Conservation (phyloP, 2,797 vertebrate genomes). For the Momotus momota region DNA sequence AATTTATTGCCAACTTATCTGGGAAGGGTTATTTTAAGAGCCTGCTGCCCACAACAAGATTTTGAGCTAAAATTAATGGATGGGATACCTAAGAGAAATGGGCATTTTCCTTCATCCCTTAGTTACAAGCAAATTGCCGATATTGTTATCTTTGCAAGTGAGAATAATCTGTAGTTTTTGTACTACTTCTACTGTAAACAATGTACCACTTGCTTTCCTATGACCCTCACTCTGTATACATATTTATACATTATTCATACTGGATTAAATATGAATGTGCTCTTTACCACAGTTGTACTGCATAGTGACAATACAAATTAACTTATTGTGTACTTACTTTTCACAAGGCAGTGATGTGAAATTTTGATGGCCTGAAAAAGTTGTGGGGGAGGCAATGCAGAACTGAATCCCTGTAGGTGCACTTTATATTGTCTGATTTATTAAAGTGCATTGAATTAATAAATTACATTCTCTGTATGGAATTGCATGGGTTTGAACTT, state of each 20-base stretch:
- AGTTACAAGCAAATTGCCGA: constrained; percentile 71
- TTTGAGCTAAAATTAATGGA: constrained; percentile 73
- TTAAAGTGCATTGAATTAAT: constrained; percentile 57
- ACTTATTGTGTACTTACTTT: constrained; percentile 88
- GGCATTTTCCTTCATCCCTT: constrained; percentile 55
- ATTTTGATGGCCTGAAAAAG: constrained; percentile 79
- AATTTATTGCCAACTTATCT: constrained; percentile 76
- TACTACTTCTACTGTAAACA: constrained; percentile 77
- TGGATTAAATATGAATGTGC: constrained; percentile 86
- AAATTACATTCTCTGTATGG: constrained; percentile 12
- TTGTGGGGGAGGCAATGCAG: constrained; percentile 5
- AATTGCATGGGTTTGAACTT: neutral
- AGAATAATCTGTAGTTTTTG: constrained; percentile 77
- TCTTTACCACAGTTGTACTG: constrained; percentile 83
- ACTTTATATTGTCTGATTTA: constrained; percentile 45
- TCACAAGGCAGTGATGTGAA: constrained; percentile 80
- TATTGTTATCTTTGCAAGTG: constrained; percentile 73
- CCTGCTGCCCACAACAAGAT: constrained; percentile 60
- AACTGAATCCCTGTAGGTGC: constrained; percentile 42
- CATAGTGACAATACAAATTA: constrained; percentile 85
- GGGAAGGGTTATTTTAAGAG: constrained; percentile 70
- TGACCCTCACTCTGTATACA: constrained; percentile 82
- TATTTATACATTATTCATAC: constrained; percentile 89
- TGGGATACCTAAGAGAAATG: constrained; percentile 63
- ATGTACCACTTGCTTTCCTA: constrained; percentile 75